A percentile compares a stretch with the other conserved stretches of the same genome.
Conservation (phyloP, 2,113 vertebrate genomes). For the Hypomesus transpacificus region DNA sequence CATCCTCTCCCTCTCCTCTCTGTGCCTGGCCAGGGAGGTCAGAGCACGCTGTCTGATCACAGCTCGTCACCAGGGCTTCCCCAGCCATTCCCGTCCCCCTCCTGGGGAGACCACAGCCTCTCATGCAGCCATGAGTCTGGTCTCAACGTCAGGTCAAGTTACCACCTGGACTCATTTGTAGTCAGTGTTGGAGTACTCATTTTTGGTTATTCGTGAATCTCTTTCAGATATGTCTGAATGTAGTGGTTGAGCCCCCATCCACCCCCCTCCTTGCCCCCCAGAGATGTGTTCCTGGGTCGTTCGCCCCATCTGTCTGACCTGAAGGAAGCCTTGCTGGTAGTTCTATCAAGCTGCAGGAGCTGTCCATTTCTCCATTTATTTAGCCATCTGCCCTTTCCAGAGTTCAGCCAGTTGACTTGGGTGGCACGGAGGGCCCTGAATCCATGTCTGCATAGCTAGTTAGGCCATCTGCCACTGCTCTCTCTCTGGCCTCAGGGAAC, state of each 20-base stretch:
- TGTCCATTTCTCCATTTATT: slow-evolving; percentile 18
- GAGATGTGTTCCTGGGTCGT: slow-evolving; percentile 17
- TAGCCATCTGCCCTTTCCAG: slow-evolving; percentile 42
- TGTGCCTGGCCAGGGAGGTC: no score
- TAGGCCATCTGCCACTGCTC: slow-evolving; percentile 45
- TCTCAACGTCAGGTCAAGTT: no score
- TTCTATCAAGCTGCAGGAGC: slow-evolving; percentile 24
- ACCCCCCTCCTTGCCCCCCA: slow-evolving; percentile 24
- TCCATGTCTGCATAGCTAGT: not conserved
- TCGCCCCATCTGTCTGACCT: not conserved
- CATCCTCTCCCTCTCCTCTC: no score
- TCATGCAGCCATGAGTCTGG: no score
- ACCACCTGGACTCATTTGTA: no score
- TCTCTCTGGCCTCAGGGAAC: no score
- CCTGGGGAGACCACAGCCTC: not conserved
- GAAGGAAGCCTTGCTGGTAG: slow-evolving; percentile 2
- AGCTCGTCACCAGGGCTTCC: slow-evolving; percentile 20
- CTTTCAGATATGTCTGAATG: no score
- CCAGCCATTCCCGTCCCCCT: slow-evolving; percentile 14
- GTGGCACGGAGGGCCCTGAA: slow-evolving; percentile 18
- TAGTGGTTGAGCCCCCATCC: not conserved
- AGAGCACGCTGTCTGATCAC: not conserved
- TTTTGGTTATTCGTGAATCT: no score
- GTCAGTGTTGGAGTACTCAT: no score
- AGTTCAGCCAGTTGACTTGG: slow-evolving; percentile 20